A percentile compares a stretch with the other conserved stretches of the same genome.
Conservation (phyloP, 2,113 vertebrate genomes). For the Pelodiscus sinensis region DNA sequence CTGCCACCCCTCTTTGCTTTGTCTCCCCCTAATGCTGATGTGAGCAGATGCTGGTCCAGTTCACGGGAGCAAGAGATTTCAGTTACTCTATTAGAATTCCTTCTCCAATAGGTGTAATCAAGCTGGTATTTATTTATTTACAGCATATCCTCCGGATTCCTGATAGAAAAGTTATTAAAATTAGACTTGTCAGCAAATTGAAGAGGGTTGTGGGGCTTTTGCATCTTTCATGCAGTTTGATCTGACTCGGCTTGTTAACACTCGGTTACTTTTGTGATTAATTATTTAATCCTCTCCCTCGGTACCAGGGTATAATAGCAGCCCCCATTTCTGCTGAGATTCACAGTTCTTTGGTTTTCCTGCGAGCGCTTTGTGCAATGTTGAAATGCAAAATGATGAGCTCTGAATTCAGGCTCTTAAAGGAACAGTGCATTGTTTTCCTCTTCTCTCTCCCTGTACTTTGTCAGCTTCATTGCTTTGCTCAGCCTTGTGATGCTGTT, state of each 20-base stretch:
- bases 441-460: rapidly evolving
- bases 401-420: not conserved
- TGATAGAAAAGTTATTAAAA: conserved; percentile 25
- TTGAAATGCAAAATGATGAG: not conserved
- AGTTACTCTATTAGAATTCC: not conserved
- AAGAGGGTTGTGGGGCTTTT: not conserved
- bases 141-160: not conserved
- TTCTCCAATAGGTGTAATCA: not conserved
- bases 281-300: conserved; percentile 74
- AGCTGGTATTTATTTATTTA: not conserved
- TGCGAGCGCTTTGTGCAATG: not conserved
- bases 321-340: conserved; percentile 68
- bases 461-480: rapidly evolving
- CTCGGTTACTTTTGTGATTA: conserved; percentile 74
- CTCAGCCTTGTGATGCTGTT: rapidly evolving
- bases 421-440: not conserved
- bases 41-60: not conserved
- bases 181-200: conserved; percentile 27
- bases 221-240: conserved; percentile 75
- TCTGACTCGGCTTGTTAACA: conserved; percentile 65
- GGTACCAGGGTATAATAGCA: conserved; percentile 46
- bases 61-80: not conserved
- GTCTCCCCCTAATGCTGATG: rapidly evolving
- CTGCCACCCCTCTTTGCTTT: not conserved
- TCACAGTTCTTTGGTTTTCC: conserved; percentile 50